phyloP scores from a whole-genome alignment of 1,140 invertebrate genomes.

The Calephelis nemesis region DNA sequence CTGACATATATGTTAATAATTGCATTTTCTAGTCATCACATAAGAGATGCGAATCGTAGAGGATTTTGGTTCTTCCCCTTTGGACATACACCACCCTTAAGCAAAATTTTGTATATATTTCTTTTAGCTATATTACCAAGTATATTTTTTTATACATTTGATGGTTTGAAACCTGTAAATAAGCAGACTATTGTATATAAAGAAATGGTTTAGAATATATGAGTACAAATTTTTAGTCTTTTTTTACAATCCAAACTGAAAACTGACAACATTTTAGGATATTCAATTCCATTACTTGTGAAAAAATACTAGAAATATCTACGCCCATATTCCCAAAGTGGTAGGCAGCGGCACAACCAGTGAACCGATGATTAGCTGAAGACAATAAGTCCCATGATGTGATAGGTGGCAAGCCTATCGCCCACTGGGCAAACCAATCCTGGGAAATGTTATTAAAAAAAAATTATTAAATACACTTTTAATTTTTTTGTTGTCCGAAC shows the following conservation, averaged over 20 bases:
- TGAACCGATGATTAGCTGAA: too few species aligned
- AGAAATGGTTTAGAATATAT: conserved; percentile 18
- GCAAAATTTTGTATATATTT: conserved; percentile 47
- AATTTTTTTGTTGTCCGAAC: too few species aligned
- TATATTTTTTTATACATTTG: conserved; percentile 40
- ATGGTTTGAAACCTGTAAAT: conserved; percentile 39
- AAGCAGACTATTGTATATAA: conserved; percentile 34
- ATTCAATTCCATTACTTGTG: too few species aligned
- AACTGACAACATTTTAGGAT: too few species aligned
- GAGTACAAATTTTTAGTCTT: not conserved
- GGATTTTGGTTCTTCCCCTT: conserved; percentile 60
- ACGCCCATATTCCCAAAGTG: too few species aligned
- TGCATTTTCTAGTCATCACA: conserved; percentile 56
- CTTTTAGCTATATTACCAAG: conserved; percentile 41
- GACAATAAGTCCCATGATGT: too few species aligned
- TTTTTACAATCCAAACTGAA: not conserved
- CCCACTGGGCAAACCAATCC: too few species aligned
- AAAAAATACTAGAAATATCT: too few species aligned
- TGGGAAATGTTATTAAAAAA: too few species aligned
- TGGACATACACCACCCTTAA: conserved; percentile 48
- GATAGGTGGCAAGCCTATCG: too few species aligned
- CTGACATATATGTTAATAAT: conserved; percentile 52
- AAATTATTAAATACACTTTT: too few species aligned
- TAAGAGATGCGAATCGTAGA: conserved; percentile 53
- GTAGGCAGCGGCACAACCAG: too few species aligned